Conservation (phyloP, 1,140 invertebrate genomes). For the Drosophila nikananu region DNA sequence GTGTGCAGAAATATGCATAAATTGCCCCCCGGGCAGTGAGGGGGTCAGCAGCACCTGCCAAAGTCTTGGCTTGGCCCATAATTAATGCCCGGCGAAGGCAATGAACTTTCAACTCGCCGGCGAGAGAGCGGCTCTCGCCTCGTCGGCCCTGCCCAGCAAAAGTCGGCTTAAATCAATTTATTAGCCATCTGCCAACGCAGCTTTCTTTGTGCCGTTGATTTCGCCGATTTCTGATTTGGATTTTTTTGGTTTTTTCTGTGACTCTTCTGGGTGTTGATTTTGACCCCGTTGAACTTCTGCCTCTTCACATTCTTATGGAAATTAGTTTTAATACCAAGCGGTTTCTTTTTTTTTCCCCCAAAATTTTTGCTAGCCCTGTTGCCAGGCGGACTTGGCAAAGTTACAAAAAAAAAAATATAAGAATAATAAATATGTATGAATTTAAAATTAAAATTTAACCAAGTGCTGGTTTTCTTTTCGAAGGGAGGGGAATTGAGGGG, state of each 20-base stretch:
- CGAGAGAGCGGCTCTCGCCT: neutral
- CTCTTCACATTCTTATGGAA: constrained; percentile 66
- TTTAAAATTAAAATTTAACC: constrained; percentile 21
- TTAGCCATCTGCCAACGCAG: constrained; percentile 48
- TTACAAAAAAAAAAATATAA: neutral
- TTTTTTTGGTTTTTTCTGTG: neutral
- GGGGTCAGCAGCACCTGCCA: constrained; percentile 49
- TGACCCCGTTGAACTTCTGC: constrained; percentile 73
- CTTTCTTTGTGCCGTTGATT: constrained; percentile 52
- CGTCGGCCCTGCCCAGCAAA: constrained; percentile 14
- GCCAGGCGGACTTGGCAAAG: constrained; percentile 53
- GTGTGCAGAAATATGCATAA: constrained; percentile 24
- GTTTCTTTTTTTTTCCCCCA: constrained; percentile 32
- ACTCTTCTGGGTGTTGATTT: constrained; percentile 26
- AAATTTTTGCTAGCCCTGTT: constrained; percentile 25
- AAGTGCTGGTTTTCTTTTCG: constrained; percentile 32
- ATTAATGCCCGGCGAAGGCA: constrained; percentile 62
- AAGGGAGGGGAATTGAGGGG: too few species aligned
- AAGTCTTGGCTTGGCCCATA: constrained; percentile 34
- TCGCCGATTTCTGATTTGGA: constrained; percentile 11
- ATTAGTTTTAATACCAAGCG: constrained; percentile 25
- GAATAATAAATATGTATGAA: constrained; percentile 16
- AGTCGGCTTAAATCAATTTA: constrained; percentile 65
- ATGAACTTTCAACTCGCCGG: constrained; percentile 74
- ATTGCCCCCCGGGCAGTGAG: constrained; percentile 11